A percentile compares a stretch with the other conserved stretches of the same genome.
Evolutionary conservation across 2,888 invertebrate genomes (phyloP).

Genomic region (Eutolmus rufibarbis): DNA sequence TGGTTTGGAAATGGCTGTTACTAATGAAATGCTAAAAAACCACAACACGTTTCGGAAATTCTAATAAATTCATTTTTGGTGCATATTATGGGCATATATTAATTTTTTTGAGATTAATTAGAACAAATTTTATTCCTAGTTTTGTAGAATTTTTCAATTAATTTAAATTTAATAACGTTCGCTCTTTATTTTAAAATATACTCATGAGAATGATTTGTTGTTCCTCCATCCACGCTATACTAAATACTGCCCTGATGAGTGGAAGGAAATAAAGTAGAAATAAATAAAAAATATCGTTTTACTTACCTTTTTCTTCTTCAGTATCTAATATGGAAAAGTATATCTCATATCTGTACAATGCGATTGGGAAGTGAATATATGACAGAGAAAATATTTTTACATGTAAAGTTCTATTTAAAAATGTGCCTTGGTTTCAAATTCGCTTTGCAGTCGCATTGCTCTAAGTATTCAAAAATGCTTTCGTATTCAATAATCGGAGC

Average conservation of each 20-base stretch:
- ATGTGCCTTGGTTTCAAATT: neutral
- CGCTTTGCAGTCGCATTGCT: neutral
- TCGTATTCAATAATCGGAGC: neutral
- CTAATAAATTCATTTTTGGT: neutral
- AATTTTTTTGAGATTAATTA: neutral
- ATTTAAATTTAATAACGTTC: neutral
- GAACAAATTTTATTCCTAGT: neutral
- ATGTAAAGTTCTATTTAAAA: neutral
- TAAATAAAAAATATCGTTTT: neutral
- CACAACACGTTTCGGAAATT: neutral
- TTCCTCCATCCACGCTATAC: neutral
- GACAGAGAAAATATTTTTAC: too few species aligned
- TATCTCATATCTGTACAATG: too few species aligned
- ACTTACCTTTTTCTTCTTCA: neutral
- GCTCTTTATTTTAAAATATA: neutral
- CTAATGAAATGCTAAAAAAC: neutral
- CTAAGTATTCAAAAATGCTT: neutral
- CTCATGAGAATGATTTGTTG: neutral
- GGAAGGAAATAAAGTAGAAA: neutral
- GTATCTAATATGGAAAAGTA: neutral
- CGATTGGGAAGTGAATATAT: too few species aligned
- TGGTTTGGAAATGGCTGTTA: neutral
- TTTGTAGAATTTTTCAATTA: neutral
- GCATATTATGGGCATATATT: neutral
- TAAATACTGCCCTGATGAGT: neutral